Base-by-base conservation (phyloP, 92 coral and sea anemone genomes). In the Zoanthus gigantus region DNA sequence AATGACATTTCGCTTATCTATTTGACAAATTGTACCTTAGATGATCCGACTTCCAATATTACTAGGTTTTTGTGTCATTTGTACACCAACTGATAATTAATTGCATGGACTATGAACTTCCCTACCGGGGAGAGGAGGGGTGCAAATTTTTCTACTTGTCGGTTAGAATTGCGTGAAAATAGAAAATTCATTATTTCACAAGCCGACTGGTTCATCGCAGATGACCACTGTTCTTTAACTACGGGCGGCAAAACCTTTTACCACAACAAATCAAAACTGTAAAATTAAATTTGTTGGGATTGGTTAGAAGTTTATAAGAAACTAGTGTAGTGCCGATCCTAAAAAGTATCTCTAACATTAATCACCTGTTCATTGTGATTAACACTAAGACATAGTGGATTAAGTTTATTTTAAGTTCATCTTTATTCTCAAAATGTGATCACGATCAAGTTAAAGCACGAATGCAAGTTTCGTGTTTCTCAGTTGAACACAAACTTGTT, bases 41-140 rank as follows among this genome's bases (percentile, higher is more conserved):
- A n/a, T 48, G 29, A 65, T 80, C 61, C 56, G 85, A 71, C 60
- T 15, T 81, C 85, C 76, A 46, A 14, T 61, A 17, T 81, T 12
- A 58, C 83, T 46, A 73, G 85, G 85, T 45, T 81, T 65, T 81
- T 81, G 63, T 81, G 61, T 66, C 75, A 65, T 81, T 71, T 66
- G 85, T 67, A 67, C 76, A 81, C 71, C 74, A 47, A 63, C 63
- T n/a, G 71, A 28, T 81, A 65, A 81, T 47, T 81, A 81, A 81
- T 81, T 81, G 85, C 85, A 67, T 52, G 23, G 85, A 67, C 3
- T 57, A 52, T 63, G 45, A 12, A 23, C 75, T 45, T 23, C 75
- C 85, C 29, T 46, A 45, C 85, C 42, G 58, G 85, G 85, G 74
- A 81, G 76, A 74, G 76, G 74, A 81, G 58, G 15, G 76, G 58